Base-by-base conservation (phyloP, 1,140 invertebrate genomes). In the Trichogramma pretiosum region DNA sequence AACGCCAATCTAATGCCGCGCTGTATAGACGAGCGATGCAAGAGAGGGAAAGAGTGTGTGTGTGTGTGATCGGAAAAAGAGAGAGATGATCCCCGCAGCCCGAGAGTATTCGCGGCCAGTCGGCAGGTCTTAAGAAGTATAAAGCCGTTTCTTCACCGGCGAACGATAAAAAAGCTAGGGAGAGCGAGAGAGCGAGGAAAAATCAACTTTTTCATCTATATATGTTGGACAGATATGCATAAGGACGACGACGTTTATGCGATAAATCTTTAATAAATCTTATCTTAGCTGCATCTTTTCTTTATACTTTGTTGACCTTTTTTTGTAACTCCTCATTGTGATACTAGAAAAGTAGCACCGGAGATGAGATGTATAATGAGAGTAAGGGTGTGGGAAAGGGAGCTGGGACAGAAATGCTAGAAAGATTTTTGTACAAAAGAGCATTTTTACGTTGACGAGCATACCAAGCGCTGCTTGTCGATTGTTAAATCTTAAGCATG, bases 181-280 rank as follows among this genome's bases (percentile, higher is more conserved):
- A 40, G 38, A 10, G 30, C 35, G 9, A 0, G 18, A n/a, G n/a
- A n/a, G n/a, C n/a, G n/a, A n/a, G n/a, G n/a, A n/a, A n/a, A n/a
- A n/a, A n/a, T n/a, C n/a, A n/a, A n/a, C n/a, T n/a, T n/a, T n/a
- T n/a, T n/a, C n/a, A n/a, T n/a, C n/a, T n/a, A n/a, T n/a, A n/a
- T n/a, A n/a, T n/a, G n/a, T n/a, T n/a, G n/a, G n/a, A n/a, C n/a
- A n/a, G n/a, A n/a, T n/a, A n/a, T n/a, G n/a, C n/a, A n/a, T n/a
- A n/a, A n/a, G n/a, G n/a, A n/a, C n/a, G n/a, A n/a, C n/a, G n/a
- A n/a, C n/a, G n/a, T n/a, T n/a, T n/a, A n/a, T n/a, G n/a, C 28
- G 43, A 50, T 50, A 46, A 46, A 46, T 50, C 36, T 46, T 46
- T 46, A 32, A 46, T 50, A 50, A 50, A 57, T 50, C 45, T 38